These are phyloP conservation scores for Scaptomyza polygonia DNA, from an alignment of 2,888 invertebrate genomes.

Conservation along the genomic window DNA sequence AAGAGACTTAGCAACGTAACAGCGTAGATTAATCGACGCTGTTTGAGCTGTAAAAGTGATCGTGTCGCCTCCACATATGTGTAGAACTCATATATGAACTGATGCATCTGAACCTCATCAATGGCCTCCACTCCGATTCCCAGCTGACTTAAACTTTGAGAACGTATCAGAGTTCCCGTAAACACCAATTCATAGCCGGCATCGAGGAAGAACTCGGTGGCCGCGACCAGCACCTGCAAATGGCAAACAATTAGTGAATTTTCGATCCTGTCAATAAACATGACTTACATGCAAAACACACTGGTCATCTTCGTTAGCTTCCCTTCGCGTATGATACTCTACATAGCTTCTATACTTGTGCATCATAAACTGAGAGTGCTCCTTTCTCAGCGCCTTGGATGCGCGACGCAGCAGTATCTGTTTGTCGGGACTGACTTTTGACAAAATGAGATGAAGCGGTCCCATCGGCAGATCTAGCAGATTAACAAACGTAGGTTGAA, in stretches of 20 bases:
- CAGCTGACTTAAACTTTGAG: conserved; percentile 49
- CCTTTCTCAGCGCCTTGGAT: conserved; percentile 4
- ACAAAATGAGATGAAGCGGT: conserved; percentile 31
- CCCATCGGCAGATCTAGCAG: conserved; percentile 39
- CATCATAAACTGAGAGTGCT: conserved; percentile 23
- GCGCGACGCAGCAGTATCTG: conserved; percentile 18
- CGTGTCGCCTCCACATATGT: conserved; percentile 54
- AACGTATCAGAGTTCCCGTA: conserved; percentile 64
- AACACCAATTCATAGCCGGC: conserved; percentile 70
- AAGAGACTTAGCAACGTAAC: conserved; percentile 75
- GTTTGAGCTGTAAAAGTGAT: conserved; percentile 25
- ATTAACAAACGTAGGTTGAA: neutral
- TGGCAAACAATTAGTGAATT: neutral
- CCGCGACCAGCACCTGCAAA: conserved; percentile 58
- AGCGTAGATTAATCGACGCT: conserved; percentile 64
- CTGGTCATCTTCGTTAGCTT: too few species aligned
- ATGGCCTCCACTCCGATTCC: conserved; percentile 43
- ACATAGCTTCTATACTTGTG: conserved; percentile 14
- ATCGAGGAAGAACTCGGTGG: conserved; percentile 67
- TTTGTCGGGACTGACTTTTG: conserved; percentile 11
- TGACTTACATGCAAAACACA: conserved; percentile 15
- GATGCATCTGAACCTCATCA: conserved; percentile 57
- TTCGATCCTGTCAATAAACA: neutral
- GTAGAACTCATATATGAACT: conserved; percentile 73
- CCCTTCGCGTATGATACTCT: neutral